These are phyloP conservation scores for Sciurus vulgaris DNA, from an alignment of 2,797 vertebrate genomes.

Conservation along the genomic window DNA sequence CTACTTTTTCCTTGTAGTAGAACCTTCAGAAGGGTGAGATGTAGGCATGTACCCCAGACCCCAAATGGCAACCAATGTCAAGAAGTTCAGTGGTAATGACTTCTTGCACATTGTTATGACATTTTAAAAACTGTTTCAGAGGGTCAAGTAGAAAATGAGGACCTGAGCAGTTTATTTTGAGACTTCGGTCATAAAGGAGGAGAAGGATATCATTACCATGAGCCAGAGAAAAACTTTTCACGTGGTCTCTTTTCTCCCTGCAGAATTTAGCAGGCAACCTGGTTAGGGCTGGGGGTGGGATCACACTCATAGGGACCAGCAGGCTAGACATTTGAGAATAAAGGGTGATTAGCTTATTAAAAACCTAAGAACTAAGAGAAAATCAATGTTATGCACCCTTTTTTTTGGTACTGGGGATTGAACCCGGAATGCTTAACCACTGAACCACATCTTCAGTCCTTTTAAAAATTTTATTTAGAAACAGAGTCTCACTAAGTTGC, in stretches of 20 bases:
- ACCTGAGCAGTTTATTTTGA: not conserved
- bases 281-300: too few relatives aligned
- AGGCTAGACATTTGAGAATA: not conserved
- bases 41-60: not conserved
- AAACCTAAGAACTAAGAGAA: not conserved
- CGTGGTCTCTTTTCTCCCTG: not conserved
- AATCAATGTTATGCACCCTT: fast-evolving
- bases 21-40: not conserved
- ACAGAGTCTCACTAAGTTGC: too few relatives aligned
- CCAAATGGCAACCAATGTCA: not conserved
- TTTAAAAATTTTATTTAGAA: too few relatives aligned
- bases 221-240: not conserved
- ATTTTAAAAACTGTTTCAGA: not conserved
- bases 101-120: not conserved
- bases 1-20: not conserved
- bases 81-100: not conserved
- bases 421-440: too few relatives aligned
- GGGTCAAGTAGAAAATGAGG: not conserved
- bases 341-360: not conserved
- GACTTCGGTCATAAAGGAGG: not conserved
- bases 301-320: not conserved
- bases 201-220: not conserved
- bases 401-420: too few relatives aligned
- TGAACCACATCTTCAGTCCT: too few relatives aligned
- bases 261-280: not conserved